Percentiles rank a stretch among this genome's conserved stretches.
phyloP scores from a whole-genome alignment of 2,797 vertebrate genomes.

The Iguana delicatissima region DNA sequence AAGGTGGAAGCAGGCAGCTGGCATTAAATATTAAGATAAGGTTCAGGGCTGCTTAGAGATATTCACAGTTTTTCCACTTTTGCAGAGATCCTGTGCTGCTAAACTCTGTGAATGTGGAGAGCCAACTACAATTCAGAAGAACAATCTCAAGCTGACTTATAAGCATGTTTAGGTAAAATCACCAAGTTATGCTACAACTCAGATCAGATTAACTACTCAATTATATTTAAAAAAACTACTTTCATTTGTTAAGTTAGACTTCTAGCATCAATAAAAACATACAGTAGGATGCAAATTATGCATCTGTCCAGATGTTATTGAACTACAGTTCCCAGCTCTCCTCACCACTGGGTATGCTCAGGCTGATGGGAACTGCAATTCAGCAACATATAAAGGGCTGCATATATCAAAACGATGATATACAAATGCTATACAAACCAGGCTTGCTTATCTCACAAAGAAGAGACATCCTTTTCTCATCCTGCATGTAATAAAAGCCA shows the following conservation, averaged over 20 bases:
- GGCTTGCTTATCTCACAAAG: neutral
- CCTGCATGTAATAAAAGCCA: constrained; percentile 35
- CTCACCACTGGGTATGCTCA: too few species aligned
- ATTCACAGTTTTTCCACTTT: too few species aligned
- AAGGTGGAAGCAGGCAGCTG: too few species aligned
- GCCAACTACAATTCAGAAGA: neutral
- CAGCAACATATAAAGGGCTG: too few species aligned
- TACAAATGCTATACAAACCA: neutral
- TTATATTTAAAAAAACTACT: neutral
- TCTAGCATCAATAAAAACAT: neutral
- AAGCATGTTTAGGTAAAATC: neutral
- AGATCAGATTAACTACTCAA: neutral
- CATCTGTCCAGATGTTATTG: too few species aligned
- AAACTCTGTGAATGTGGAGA: too few species aligned
- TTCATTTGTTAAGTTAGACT: neutral
- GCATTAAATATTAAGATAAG: too few species aligned
- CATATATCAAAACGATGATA: neutral
- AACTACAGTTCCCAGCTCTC: too few species aligned
- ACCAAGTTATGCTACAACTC: neutral
- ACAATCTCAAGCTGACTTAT: neutral
- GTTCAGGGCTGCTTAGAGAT: too few species aligned
- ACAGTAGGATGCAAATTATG: too few species aligned
- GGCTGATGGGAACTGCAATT: too few species aligned
- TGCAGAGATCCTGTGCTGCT: too few species aligned
- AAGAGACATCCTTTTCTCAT: constrained; percentile 26